These are phyloP conservation scores for Epinotia brunnichana DNA, from an alignment of 2,888 invertebrate genomes.

Conservation along the genomic window DNA sequence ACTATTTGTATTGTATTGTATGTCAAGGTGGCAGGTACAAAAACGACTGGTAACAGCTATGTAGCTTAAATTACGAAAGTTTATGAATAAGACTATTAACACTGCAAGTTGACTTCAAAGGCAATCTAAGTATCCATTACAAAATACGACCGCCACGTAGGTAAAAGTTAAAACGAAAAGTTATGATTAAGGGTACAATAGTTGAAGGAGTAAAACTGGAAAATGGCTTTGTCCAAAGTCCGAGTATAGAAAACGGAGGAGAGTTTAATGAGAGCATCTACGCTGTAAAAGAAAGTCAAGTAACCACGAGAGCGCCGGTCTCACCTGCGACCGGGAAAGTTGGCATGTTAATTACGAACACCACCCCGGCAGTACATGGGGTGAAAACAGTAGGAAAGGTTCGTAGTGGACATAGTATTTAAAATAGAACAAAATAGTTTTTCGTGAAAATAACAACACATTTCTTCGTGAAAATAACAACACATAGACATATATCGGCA, in stretches of 20 bases:
- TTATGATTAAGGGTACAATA: neutral
- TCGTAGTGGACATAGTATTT: neutral
- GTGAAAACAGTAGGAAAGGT: slow-evolving; percentile 18
- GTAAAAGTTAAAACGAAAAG: neutral
- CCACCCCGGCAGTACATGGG: slow-evolving; percentile 2
- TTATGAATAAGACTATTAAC: too few relatives aligned
- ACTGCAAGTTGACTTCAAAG: too few relatives aligned
- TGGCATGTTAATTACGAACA: slow-evolving; percentile 67
- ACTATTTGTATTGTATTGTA: too few relatives aligned
- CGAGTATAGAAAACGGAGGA: slow-evolving; percentile 23
- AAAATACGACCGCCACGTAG: neutral
- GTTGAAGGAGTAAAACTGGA: neutral
- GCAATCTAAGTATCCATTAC: neutral
- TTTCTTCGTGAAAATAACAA: too few relatives aligned
- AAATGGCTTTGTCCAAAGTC: slow-evolving; percentile 23
- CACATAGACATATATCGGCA: too few relatives aligned
- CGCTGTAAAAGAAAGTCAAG: slow-evolving; percentile 54
- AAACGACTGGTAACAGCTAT: too few relatives aligned
- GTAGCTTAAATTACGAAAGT: too few relatives aligned
- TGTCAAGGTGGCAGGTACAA: too few relatives aligned
- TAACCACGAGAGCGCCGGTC: slow-evolving; percentile 62
- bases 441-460: too few relatives aligned
- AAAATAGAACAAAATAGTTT: too few relatives aligned
- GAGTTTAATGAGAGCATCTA: slow-evolving; percentile 32
- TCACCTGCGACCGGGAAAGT: slow-evolving; percentile 71